These are phyloP conservation scores for Prunella strophiata DNA, from an alignment of 2,797 vertebrate species.

Conservation along the genomic window DNA sequence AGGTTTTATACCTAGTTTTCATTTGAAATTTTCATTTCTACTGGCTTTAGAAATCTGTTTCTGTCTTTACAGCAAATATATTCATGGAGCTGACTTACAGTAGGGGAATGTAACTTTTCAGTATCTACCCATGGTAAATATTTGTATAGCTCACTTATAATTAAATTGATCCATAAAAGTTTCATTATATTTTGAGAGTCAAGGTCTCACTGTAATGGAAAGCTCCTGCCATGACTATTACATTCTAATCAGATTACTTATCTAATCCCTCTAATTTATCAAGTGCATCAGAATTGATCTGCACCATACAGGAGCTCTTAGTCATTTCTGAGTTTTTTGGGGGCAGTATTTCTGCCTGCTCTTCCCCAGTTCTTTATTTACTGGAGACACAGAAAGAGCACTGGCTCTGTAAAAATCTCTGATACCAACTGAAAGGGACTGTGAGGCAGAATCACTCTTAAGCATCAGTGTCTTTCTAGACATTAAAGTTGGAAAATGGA, in stretches of 20 bases:
- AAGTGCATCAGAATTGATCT: constrained; percentile 22
- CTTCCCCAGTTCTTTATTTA: not conserved
- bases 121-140: constrained; percentile 6
- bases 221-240: not conserved
- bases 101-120: constrained; percentile 5
- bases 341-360: not conserved
- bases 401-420: not conserved
- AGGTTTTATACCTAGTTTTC: not conserved
- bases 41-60: not conserved
- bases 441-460: constrained; percentile 21
- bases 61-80: not conserved
- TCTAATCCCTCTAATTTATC: constrained; percentile 19
- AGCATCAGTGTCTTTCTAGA: constrained; percentile 44
- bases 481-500: constrained; percentile 64
- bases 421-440: not conserved
- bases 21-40: not conserved
- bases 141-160: constrained; percentile 23
- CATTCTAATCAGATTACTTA: constrained; percentile 16
- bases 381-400: not conserved
- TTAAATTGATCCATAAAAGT: constrained; percentile 23
- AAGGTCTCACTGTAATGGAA: constrained; percentile 3
- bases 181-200: not conserved
- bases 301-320: not conserved
- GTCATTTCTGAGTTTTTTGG: not conserved
- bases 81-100: not conserved